These are phyloP conservation scores for Triplophysa tibetana DNA, from an alignment of 2,113 vertebrate species.

Conservation along the genomic window DNA sequence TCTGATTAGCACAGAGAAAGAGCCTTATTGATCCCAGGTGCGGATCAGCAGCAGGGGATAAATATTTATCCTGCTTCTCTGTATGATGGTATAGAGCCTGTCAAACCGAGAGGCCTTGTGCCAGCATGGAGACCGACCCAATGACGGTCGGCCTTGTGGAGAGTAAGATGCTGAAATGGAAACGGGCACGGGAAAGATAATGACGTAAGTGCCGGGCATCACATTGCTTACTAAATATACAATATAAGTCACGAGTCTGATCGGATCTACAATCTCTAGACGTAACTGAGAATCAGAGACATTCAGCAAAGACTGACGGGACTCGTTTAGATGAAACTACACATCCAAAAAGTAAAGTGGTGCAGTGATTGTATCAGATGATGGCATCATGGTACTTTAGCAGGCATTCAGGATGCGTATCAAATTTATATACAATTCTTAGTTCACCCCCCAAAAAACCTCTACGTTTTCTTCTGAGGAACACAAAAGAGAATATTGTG, in stretches of 20 bases:
- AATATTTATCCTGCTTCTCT: conserved; percentile 64
- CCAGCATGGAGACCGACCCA: conserved; percentile 36
- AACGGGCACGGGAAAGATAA: conserved; percentile 4
- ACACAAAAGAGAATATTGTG: no score
- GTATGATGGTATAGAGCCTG: conserved; percentile 52
- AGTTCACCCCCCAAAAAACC: no score
- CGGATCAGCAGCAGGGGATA: conserved; percentile 52
- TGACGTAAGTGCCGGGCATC: not conserved
- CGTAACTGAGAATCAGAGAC: not conserved
- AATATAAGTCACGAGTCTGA: conserved; percentile 13
- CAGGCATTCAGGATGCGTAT: not conserved
- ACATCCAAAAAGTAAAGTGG: not conserved
- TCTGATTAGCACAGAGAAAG: conserved; percentile 66
- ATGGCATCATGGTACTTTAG: not conserved
- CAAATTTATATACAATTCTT: no score
- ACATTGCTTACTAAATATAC: conserved; percentile 21
- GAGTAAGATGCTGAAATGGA: not conserved
- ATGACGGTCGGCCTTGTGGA: not conserved
- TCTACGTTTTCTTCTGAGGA: no score
- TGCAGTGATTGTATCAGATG: not conserved
- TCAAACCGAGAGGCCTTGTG: conserved; percentile 49
- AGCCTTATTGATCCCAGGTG: conserved; percentile 72
- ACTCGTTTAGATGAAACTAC: not conserved
- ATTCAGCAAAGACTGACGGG: not conserved
- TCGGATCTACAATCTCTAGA: not conserved